These are phyloP conservation scores for Mastomys natalensis DNA, from an alignment of 2,113 vertebrate species.

Conservation along the genomic window DNA sequence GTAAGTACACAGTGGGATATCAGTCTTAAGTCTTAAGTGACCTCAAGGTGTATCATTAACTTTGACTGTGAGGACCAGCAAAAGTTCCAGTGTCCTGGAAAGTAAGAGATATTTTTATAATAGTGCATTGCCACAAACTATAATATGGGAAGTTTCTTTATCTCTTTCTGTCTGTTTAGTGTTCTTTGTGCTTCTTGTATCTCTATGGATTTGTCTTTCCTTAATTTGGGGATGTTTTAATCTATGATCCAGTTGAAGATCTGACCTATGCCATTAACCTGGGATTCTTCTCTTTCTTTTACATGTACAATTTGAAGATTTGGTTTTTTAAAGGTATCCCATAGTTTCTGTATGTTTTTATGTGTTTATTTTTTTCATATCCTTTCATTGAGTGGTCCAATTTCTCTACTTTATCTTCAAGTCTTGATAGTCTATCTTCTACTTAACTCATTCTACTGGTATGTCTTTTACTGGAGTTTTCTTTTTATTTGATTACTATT, in stretches of 20 bases:
- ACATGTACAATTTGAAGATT: background rate
- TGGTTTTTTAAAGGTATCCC: background rate
- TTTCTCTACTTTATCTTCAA: background rate
- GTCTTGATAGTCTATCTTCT: background rate
- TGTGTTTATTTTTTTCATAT: background rate
- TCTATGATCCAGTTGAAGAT: background rate
- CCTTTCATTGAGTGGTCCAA: background rate
- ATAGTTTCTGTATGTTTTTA: background rate
- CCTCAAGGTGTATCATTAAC: constrained; percentile 1
- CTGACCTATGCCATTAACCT: background rate
- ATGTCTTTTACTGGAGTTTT: background rate
- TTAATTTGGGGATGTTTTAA: background rate
- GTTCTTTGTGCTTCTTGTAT: background rate
- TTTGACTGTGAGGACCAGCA: background rate
- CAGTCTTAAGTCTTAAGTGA: background rate
- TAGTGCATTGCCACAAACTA: background rate
- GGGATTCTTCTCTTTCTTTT: background rate
- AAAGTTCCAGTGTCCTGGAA: background rate
- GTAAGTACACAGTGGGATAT: background rate
- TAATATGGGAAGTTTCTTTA: background rate
- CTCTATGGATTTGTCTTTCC: background rate
- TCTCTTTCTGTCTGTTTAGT: background rate
- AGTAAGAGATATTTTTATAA: background rate
- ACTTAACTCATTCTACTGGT: background rate
- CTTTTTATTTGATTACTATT: background rate